Percentiles rank a stretch among this genome's conserved stretches.
These are phyloP conservation scores for Mayetiola destructor DNA, from an alignment of 2,888 invertebrate genomes.

Conservation along the genomic window DNA sequence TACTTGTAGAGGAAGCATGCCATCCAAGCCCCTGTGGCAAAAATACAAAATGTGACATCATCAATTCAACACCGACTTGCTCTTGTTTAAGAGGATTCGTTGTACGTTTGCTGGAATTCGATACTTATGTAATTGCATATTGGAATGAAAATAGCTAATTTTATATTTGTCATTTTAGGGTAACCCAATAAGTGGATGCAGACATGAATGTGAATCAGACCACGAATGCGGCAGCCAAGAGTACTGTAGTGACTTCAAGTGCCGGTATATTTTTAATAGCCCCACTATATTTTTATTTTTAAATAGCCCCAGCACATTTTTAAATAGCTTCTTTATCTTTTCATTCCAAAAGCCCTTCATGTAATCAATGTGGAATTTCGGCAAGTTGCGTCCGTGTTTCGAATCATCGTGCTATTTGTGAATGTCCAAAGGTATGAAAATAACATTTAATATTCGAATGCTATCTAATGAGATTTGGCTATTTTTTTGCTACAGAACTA, in stretches of 20 bases:
- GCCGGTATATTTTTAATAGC: too few species aligned
- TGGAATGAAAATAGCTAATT: too few species aligned
- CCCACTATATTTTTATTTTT: too few species aligned
- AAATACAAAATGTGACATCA: constrained; percentile 68
- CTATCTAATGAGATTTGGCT: neutral
- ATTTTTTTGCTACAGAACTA: constrained; percentile 43
- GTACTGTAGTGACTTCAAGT: constrained; percentile 60
- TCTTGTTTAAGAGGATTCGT: constrained; percentile 58
- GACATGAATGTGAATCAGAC: constrained; percentile 70
- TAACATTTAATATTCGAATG: neutral
- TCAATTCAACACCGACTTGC: constrained; percentile 62
- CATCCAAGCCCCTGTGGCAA: constrained; percentile 65
- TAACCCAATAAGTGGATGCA: constrained; percentile 55
- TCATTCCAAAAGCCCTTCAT: too few species aligned
- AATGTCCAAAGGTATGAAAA: constrained; percentile 11
- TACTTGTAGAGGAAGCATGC: constrained; percentile 67
- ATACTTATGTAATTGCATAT: too few species aligned
- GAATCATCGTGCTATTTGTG: constrained; percentile 59
- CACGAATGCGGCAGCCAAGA: constrained; percentile 54
- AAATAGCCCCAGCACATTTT: too few species aligned
- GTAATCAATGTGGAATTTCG: constrained; percentile 59
- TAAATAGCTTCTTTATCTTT: too few species aligned
- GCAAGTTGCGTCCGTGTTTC: constrained; percentile 62
- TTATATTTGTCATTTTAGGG: too few species aligned
- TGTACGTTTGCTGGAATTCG: too few species aligned